phyloP scores from a whole-genome alignment of 1,140 invertebrate genomes.

The Trichogramma pretiosum region DNA sequence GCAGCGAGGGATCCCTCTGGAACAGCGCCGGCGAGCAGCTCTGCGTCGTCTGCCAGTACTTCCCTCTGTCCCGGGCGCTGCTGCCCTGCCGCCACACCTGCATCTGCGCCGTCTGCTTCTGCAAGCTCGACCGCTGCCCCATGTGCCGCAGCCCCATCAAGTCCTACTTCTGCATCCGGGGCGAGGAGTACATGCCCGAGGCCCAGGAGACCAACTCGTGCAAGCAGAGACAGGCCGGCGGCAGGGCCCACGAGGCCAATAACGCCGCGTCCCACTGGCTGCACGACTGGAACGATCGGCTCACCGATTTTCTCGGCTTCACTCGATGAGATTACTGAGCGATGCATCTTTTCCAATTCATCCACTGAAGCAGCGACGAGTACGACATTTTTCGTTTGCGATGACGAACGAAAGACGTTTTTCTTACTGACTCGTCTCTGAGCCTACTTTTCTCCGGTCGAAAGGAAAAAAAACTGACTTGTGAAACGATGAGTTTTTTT shows the following conservation, averaged over 20 bases:
- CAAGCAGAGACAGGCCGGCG: conserved; percentile 32
- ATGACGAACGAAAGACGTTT: too few relatives aligned
- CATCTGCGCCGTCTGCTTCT: conserved; percentile 68
- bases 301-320: conserved; percentile 57
- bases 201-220: conserved; percentile 44
- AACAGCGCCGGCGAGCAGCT: conserved; percentile 54
- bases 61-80: conserved; percentile 65
- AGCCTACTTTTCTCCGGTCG: too few relatives aligned
- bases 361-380: not conserved
- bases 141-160: conserved; percentile 73
- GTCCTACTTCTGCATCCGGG: conserved; percentile 69
- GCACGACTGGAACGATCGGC: conserved; percentile 53
- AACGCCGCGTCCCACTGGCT: conserved; percentile 48
- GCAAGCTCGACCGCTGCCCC: conserved; percentile 65
- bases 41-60: conserved; percentile 72
- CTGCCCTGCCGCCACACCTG: conserved; percentile 76
- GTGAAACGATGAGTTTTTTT: too few relatives aligned
- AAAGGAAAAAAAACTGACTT: too few relatives aligned
- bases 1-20: conserved; percentile 44
- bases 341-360: too few relatives aligned
- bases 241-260: conserved; percentile 7
- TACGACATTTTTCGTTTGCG: too few relatives aligned
- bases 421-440: too few relatives aligned
- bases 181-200: conserved; percentile 63
- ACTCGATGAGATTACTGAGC: conserved; percentile 41